Evolutionary conservation across 2,888 invertebrate species (phyloP), one percentile per base, ranked within the genome.

Genomic region (Xestia c-nigrum): DNA sequence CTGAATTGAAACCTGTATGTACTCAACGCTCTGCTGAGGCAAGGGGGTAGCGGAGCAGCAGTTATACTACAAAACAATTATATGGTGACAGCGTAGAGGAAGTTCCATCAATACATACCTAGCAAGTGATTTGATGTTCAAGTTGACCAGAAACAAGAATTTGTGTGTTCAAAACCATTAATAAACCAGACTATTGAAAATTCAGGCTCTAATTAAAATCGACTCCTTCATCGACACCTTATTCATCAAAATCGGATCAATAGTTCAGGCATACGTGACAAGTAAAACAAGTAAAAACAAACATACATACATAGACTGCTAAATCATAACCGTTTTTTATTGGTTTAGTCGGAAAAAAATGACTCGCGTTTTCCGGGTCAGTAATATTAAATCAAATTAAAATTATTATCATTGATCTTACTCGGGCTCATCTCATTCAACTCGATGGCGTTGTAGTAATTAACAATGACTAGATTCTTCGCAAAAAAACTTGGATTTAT

Each of bases 371-470:
- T 76, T 47, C 59, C 59, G 71, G 55, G 55, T 65, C 0, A 63
- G 69, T 43, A 73, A 38, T 1, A 38, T 72, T n/a, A 4, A 50
- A 71, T 38, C 14, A 0, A 4, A 55, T 21, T 47, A n/a, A 9
- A 24, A 52, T 40, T 40, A 24, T 67, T n/a, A 16, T 16, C 16
- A 38, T 43, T 10, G 0, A 21, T 77, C 63, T 77, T 72, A 43
- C 43, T 24, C 12, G 12, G 1, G 31, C n/a, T 64, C 19, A 50
- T 38, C 40, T 47, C 16, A 38, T 59, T 43, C 40, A 31, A 57
- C 14, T 21, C 63, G 67, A 67, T 80, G 40, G 7, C 64, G 14
- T 59, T 72, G 9, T 31, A 31, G 52, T 72, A 46, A 83, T 70
- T 69, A 74, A 70, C 47, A 72, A 74, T 50, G 19, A n/a, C 6